Conservation (phyloP, 2,888 invertebrate species). For the Lycia hirtaria region DNA sequence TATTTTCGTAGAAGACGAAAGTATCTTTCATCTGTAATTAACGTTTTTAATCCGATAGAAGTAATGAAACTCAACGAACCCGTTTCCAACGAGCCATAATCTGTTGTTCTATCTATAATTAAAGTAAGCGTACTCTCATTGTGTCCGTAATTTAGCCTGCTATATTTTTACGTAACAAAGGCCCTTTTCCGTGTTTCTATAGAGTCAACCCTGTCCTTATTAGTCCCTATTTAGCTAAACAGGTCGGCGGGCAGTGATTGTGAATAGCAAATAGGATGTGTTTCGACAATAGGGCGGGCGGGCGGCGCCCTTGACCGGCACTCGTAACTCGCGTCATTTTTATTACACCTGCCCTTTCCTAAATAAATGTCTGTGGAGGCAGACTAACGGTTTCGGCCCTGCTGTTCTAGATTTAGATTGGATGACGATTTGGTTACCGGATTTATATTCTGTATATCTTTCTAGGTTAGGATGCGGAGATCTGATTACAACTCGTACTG, state of each 20-base stretch:
- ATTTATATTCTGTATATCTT: too few species aligned
- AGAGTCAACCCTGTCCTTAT: constrained; percentile 17
- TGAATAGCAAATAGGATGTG: constrained; percentile 59
- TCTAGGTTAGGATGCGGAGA: too few species aligned
- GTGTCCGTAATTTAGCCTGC: constrained; percentile 35
- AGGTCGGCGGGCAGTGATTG: constrained; percentile 50
- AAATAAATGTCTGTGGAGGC: constrained; percentile 49
- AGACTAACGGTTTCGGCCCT: constrained; percentile 22
- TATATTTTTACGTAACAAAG: constrained; percentile 19
- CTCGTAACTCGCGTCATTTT: constrained; percentile 56
- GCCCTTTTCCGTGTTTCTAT: constrained; percentile 4
- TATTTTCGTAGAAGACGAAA: too few species aligned
- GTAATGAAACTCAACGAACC: background rate
- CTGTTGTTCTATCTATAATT: constrained; percentile 5
- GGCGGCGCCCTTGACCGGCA: constrained; percentile 41
- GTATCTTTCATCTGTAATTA: background rate
- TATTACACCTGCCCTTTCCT: constrained; percentile 49
- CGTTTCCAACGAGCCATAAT: background rate
- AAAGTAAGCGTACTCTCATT: constrained; percentile 4
- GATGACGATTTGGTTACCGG: background rate
- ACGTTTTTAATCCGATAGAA: background rate
- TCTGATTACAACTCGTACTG: too few species aligned
- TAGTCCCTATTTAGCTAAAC: constrained; percentile 40
- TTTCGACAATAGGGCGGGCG: constrained; percentile 52
- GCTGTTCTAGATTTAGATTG: background rate